Evolutionary conservation across 2,888 invertebrate genomes (phyloP), one percentile per base, ranked within the genome.

Genomic region (Nemurella pictetii): DNA sequence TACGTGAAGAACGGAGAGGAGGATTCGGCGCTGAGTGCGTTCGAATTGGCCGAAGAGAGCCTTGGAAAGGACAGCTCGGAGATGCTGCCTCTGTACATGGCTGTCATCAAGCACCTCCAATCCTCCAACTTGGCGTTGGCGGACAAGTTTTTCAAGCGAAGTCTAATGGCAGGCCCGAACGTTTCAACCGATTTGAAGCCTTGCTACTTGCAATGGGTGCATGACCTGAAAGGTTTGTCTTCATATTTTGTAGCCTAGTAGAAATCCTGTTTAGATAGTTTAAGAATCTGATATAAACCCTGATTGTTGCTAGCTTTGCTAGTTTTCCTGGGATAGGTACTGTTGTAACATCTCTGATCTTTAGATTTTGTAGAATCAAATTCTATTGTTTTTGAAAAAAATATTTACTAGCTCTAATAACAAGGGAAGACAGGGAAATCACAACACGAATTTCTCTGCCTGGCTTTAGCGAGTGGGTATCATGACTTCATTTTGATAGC

Each of bases 131-230:
- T 80, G 25, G 35, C 36, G 20, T 84, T 85, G 30, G 86, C 86
- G 1, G 86, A 87, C 74, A 83, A 86, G 55, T 77, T 86, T 12
- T 87, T 87, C 74, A 72, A 84, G 35, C 84, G 87, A 85, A 87
- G 84, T 30, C 36, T 86, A 9, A 32, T 90, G 87, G 92, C 92
- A 88, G 92, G 93, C 86, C 90, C 90, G 87, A 89, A 89, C 85
- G 90, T 93, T 78, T 88, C 93, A 0, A 89, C 92, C 85, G 89
- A 91, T 29, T 90, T 94, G 28, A 94, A 94, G 89, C 93, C 94
- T 0, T 91, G 92, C 87, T 93, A 94, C 85, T 89, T 95, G 0
- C 92, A 93, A 88, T 94, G 94, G 93, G 87, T 92, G 29, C 93
- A 89, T 28, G 87, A 91, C 32, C 88, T 89, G 20, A 87, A 90